Conservation (phyloP, 1,140 invertebrate genomes). For the Drosophila kanapiae region DNA sequence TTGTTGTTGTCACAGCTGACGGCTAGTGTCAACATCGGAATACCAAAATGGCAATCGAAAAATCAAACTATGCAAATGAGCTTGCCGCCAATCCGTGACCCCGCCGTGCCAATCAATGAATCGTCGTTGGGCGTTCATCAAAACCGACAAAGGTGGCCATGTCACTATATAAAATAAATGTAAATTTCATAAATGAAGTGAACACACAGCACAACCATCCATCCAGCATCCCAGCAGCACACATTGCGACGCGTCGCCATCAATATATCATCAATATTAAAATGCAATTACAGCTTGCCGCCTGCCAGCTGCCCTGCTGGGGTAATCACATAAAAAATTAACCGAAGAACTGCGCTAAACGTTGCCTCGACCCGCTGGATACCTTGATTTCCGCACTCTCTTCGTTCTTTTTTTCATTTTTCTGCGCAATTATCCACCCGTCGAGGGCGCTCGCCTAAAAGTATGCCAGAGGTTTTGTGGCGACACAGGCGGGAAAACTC, state of each 20-base stretch:
- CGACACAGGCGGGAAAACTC: conserved; percentile 26
- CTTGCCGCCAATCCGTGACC: conserved; percentile 4
- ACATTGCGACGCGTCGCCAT: conserved; percentile 12
- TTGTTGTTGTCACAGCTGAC: conserved; percentile 45
- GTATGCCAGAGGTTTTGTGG: conserved; percentile 35
- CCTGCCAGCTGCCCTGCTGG: conserved; percentile 33
- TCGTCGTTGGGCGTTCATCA: conserved; percentile 54
- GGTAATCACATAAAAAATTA: conserved; percentile 40
- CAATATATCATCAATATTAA: conserved; percentile 73
- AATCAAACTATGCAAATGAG: conserved; percentile 62
- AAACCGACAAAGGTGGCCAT: conserved; percentile 49
- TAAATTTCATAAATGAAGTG: conserved; percentile 79
- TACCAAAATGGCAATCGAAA: conserved; percentile 11
- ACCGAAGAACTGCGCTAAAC: conserved; percentile 45
- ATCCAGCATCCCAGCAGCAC: conserved; percentile 9
- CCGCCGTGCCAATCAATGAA: conserved; percentile 17
- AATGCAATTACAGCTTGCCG: conserved; percentile 66
- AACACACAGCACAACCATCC: conserved; percentile 8
- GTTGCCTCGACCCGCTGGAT: conserved; percentile 34
- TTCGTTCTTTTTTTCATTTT: not conserved
- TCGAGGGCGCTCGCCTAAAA: conserved; percentile 21
- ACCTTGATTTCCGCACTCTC: conserved; percentile 34
- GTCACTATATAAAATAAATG: conserved; percentile 72
- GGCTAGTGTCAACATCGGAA: conserved; percentile 52
- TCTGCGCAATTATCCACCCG: not conserved